Evolutionary conservation across 2,888 invertebrate genomes (phyloP).

Genomic region (Herminia tarsipennalis): DNA sequence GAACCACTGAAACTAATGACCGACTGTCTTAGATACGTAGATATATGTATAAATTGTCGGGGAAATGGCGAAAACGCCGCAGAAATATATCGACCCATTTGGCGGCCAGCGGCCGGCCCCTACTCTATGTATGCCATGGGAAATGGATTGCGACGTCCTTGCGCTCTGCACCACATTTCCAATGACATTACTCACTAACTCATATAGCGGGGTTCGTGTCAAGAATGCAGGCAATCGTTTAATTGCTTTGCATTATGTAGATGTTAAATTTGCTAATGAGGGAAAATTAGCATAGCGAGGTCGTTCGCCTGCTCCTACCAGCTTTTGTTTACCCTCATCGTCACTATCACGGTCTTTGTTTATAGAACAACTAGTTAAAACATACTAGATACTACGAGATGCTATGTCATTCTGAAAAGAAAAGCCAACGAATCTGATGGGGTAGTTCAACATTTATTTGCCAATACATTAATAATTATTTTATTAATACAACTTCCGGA

Average conservation of each 20-base stretch:
- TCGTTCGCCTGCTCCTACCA: constrained; percentile 34
- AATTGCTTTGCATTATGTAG: constrained; percentile 20
- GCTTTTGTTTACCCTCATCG: constrained; percentile 23
- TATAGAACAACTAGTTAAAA: not conserved
- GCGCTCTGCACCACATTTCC: constrained; percentile 55
- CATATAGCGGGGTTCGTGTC: constrained; percentile 5
- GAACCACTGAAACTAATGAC: constrained; percentile 44
- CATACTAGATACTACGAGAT: too few relatives aligned
- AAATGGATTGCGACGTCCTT: constrained; percentile 64
- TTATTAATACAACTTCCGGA: too few relatives aligned
- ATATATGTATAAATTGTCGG: constrained; percentile 30
- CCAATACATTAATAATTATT: too few relatives aligned
- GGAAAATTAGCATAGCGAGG: constrained; percentile 35
- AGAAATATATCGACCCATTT: constrained; percentile 82
- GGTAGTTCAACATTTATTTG: too few relatives aligned
- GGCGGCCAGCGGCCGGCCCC: constrained; percentile 61
- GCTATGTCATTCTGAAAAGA: too few relatives aligned
- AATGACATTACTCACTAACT: constrained; percentile 46
- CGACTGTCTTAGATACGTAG: constrained; percentile 29
- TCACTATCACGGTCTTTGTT: constrained; percentile 1
- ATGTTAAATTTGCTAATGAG: constrained; percentile 30
- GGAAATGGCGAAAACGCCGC: constrained; percentile 74
- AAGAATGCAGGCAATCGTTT: constrained; percentile 20
- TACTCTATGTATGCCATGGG: constrained; percentile 62
- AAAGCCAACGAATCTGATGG: too few relatives aligned